Conservation (phyloP, 2,888 invertebrate species). For the Mamestra brassicae region DNA sequence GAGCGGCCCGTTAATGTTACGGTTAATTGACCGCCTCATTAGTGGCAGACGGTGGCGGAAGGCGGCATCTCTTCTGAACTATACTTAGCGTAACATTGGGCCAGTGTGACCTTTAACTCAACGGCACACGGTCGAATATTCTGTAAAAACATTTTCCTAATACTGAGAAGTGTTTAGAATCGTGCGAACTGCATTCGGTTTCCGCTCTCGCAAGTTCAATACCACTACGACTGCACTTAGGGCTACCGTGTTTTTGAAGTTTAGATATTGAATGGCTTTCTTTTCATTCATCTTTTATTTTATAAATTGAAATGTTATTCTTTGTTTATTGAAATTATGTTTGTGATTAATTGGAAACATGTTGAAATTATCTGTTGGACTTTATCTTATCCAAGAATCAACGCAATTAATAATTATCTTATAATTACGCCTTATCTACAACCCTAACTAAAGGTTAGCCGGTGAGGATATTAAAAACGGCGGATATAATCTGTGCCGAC, state of each 20-base stretch:
- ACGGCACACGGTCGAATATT: slow-evolving; percentile 66
- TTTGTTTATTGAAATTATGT: not conserved
- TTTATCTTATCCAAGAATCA: not conserved
- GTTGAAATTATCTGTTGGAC: not conserved
- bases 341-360: not conserved
- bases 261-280: slow-evolving; percentile 23
- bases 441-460: slow-evolving; percentile 36
- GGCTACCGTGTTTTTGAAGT: slow-evolving; percentile 59
- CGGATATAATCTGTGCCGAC: slow-evolving; percentile 70
- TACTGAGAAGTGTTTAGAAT: slow-evolving; percentile 67
- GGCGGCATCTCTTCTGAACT: slow-evolving; percentile 74
- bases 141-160: slow-evolving; percentile 54
- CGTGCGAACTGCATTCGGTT: slow-evolving; percentile 80
- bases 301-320: not conserved
- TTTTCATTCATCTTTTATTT: not conserved
- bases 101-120: slow-evolving; percentile 49
- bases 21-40: slow-evolving; percentile 85
- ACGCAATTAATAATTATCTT: not conserved
- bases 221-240: slow-evolving; percentile 77
- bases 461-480: slow-evolving; percentile 65
- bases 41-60: slow-evolving; percentile 76
- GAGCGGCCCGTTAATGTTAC: slow-evolving; percentile 74
- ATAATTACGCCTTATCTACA: not conserved
- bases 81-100: slow-evolving; percentile 46
- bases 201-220: slow-evolving; percentile 83